A percentile compares a stretch with the other conserved stretches of the same genome.
Evolutionary conservation across 2,113 vertebrate genomes (phyloP).

Genomic region (Rhinoderma darwinii): DNA sequence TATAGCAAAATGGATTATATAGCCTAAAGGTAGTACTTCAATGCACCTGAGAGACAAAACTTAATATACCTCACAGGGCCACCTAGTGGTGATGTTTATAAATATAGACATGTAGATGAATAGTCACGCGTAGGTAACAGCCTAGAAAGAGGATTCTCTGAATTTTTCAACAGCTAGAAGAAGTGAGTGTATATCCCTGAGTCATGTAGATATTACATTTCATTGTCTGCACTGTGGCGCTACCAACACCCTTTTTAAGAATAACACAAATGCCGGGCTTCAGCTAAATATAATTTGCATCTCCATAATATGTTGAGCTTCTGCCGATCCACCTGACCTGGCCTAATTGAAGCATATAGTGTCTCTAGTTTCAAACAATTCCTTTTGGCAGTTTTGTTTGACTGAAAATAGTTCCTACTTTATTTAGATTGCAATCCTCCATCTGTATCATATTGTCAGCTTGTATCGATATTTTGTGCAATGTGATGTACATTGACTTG

Average conservation of each 20-base stretch:
- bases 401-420: neutral
- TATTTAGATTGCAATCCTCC: neutral
- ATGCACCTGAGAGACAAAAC: neutral
- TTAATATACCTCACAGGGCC: neutral
- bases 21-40: neutral
- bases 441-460: neutral
- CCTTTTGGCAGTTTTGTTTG: neutral
- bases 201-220: neutral
- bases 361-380: neutral
- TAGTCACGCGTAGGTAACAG: neutral
- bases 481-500: neutral
- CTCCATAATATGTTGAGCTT: neutral
- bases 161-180: too few species aligned
- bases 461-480: neutral
- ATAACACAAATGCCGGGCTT: neutral
- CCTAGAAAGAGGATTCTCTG: too few species aligned
- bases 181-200: too few species aligned
- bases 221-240: neutral
- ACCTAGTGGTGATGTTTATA: neutral
- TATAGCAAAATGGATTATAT: neutral
- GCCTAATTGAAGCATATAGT: neutral
- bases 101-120: too few species aligned
- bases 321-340: neutral
- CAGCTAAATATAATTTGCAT: neutral
- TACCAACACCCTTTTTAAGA: neutral